Evolutionary conservation across 2,797 vertebrate genomes (phyloP).

Genomic region (Notolepis coatsorum): DNA sequence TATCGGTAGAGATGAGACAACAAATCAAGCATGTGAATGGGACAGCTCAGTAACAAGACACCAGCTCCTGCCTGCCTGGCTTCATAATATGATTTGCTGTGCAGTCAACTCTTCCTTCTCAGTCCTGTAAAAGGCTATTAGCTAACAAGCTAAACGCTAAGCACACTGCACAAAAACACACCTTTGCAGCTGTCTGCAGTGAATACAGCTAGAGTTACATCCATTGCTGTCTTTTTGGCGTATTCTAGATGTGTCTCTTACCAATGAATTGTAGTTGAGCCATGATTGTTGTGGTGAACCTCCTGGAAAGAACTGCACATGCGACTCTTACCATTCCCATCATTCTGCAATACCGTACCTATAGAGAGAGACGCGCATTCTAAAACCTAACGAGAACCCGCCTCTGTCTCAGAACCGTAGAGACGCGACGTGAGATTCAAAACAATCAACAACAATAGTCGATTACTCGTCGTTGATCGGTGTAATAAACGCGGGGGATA

Average conservation of each 20-base stretch:
- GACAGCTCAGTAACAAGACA: no score
- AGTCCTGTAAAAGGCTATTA: no score
- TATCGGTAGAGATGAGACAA: no score
- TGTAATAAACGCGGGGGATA: no score
- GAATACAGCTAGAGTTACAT: background rate
- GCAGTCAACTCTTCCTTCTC: no score
- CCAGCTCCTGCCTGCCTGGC: no score
- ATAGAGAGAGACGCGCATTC: background rate
- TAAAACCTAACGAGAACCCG: background rate
- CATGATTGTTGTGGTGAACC: slow-evolving; percentile 52
- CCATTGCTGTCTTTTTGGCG: slow-evolving; percentile 65
- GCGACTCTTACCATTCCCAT: slow-evolving; percentile 42
- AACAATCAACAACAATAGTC: background rate
- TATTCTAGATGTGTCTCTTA: slow-evolving; percentile 72
- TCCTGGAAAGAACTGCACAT: slow-evolving; percentile 22
- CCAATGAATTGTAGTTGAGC: slow-evolving; percentile 71
- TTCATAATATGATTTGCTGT: no score
- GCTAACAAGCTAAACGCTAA: slow-evolving; percentile 23
- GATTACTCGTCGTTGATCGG: no score
- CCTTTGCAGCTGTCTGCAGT: background rate
- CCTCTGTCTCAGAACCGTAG: background rate
- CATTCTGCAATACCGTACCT: slow-evolving; percentile 46
- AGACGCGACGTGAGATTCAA: no score
- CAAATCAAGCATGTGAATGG: no score
- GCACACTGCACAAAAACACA: background rate